Percentiles rank a stretch among this genome's conserved stretches.
These are phyloP conservation scores for Willowsia nigromaculata DNA, from an alignment of 2,888 invertebrate genomes.

Conservation along the genomic window DNA sequence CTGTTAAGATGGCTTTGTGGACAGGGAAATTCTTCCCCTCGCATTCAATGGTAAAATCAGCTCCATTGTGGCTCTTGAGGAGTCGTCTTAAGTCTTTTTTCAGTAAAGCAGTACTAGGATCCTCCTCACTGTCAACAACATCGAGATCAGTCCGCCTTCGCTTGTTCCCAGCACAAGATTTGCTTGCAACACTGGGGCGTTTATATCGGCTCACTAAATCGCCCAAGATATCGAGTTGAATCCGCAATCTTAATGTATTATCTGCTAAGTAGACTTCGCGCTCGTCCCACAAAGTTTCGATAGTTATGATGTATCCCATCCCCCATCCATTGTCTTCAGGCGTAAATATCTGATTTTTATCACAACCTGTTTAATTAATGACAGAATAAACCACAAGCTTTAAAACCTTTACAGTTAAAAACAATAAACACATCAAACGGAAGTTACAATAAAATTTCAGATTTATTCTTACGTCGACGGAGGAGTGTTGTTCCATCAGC, in stretches of 20 bases:
- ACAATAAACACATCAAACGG: background rate
- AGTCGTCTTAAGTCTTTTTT: slow-evolving; percentile 69
- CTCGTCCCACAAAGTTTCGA: slow-evolving; percentile 73
- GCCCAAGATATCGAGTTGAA: slow-evolving; percentile 74
- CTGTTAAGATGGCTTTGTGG: slow-evolving; percentile 72
- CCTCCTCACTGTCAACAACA: slow-evolving; percentile 18
- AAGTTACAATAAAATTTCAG: background rate
- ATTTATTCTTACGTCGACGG: slow-evolving; percentile 65
- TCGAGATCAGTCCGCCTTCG: slow-evolving; percentile 41
- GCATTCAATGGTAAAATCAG: slow-evolving; percentile 70
- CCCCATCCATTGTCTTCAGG: slow-evolving; percentile 74
- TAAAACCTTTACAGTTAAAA: background rate
- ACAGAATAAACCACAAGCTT: background rate
- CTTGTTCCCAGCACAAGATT: slow-evolving; percentile 19
- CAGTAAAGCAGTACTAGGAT: slow-evolving; percentile 41
- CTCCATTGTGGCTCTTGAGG: slow-evolving; percentile 57
- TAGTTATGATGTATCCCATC: slow-evolving; percentile 69
- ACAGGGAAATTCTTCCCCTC: slow-evolving; percentile 68
- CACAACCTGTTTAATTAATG: slow-evolving; percentile 57
- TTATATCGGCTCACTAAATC: slow-evolving; percentile 69
- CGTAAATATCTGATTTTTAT: slow-evolving; percentile 71
- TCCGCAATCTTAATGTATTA: slow-evolving; percentile 71
- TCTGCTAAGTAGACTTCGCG: slow-evolving; percentile 67
- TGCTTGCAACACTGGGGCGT: slow-evolving; percentile 31
- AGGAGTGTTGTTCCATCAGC: slow-evolving; percentile 65